These are phyloP conservation scores for Xiphias gladius DNA, from an alignment of 2,113 vertebrate genomes.

Conservation along the genomic window DNA sequence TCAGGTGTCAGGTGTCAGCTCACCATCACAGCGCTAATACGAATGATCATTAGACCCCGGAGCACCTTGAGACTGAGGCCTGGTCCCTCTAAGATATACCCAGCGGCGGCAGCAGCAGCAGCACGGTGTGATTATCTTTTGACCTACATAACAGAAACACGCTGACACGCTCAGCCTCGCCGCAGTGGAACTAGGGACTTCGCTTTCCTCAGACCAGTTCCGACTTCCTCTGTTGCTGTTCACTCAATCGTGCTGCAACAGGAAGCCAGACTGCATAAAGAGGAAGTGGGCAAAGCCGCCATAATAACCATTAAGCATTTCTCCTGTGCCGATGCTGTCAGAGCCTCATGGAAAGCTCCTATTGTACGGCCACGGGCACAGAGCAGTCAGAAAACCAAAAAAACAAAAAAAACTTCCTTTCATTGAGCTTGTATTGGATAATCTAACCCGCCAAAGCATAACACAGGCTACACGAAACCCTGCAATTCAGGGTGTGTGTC, in stretches of 20 bases:
- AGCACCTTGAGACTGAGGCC: not conserved
- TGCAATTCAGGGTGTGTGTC: no score
- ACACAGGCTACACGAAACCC: no score
- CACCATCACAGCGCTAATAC: not conserved
- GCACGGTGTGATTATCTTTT: no score
- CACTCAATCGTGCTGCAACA: constrained; percentile 41
- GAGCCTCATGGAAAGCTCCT: constrained; percentile 57
- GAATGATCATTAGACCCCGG: not conserved
- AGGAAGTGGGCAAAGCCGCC: constrained; percentile 76
- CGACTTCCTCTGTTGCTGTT: constrained; percentile 69
- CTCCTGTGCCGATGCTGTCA: constrained; percentile 50
- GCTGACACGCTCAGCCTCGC: not conserved
- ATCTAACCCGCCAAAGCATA: not conserved
- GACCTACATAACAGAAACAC: constrained; percentile 61
- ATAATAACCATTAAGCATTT: constrained; percentile 68
- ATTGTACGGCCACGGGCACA: not conserved
- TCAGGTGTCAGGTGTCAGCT: not conserved
- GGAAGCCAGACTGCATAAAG: constrained; percentile 72
- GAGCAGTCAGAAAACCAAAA: not conserved
- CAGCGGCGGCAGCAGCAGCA: not conserved
- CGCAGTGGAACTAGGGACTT: constrained; percentile 30
- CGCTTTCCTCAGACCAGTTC: constrained; percentile 32
- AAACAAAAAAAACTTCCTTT: not conserved
- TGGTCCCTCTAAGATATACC: not conserved
- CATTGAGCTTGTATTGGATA: not conserved